These are phyloP conservation scores for Pitangus sulphuratus DNA, from an alignment of 2,797 vertebrate species.

Conservation along the genomic window DNA sequence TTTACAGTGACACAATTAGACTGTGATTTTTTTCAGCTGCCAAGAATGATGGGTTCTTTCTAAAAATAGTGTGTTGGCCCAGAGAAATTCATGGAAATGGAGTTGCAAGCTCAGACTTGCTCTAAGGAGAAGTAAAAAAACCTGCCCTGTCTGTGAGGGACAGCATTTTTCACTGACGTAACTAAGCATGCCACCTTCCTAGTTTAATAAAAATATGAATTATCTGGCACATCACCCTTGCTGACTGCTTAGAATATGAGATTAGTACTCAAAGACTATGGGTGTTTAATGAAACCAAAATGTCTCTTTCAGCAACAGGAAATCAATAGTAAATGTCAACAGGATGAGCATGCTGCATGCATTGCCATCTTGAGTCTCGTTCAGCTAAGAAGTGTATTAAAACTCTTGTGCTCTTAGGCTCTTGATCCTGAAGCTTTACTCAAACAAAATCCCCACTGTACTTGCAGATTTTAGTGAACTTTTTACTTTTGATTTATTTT, in stretches of 20 bases:
- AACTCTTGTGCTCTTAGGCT: neutral
- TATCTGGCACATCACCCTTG: neutral
- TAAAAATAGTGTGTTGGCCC: constrained; percentile 20
- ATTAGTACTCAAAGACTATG: neutral
- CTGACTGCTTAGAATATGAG: neutral
- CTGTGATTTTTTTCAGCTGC: neutral
- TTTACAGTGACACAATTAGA: neutral
- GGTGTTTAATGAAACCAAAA: neutral
- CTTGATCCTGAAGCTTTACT: neutral
- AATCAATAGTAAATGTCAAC: neutral
- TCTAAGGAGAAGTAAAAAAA: neutral
- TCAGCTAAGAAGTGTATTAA: neutral
- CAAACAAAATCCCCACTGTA: neutral
- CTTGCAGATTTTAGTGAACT: neutral
- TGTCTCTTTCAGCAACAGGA: neutral
- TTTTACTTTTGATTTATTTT: neutral
- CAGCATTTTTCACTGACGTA: neutral
- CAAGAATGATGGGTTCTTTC: neutral
- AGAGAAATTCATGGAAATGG: neutral
- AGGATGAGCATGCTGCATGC: neutral
- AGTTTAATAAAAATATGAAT: neutral
- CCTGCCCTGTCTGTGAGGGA: neutral
- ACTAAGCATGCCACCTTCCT: neutral
- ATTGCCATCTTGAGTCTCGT: neutral
- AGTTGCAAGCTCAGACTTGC: constrained; percentile 31